Evolutionary conservation across 1,140 invertebrate species (phyloP).

Genomic region (Drosophila micromelanica): DNA sequence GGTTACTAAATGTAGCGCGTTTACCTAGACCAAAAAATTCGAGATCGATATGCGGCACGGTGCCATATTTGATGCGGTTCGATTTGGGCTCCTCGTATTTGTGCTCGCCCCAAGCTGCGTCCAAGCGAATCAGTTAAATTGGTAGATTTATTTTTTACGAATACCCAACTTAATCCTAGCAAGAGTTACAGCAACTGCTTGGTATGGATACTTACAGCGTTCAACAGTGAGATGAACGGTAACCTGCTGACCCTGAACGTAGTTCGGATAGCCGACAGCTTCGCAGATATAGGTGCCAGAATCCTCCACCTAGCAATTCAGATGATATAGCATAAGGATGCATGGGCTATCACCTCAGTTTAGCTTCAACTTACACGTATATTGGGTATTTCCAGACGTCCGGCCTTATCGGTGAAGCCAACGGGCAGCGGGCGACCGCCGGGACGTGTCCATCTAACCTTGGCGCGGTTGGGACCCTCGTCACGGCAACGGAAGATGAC

Average conservation of each 20-base stretch:
- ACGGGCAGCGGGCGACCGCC: slow-evolving; percentile 89
- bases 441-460: slow-evolving; percentile 90
- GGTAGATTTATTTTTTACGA: not conserved
- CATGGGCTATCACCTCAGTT: not conserved
- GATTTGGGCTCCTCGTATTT: slow-evolving; percentile 73
- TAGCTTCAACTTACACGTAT: slow-evolving; percentile 87
- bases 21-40: slow-evolving; percentile 84
- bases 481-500: slow-evolving; percentile 96
- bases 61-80: slow-evolving; percentile 79
- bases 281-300: slow-evolving; percentile 93
- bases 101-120: slow-evolving; percentile 84
- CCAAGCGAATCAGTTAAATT: slow-evolving; percentile 34
- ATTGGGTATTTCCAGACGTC: slow-evolving; percentile 93
- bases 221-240: slow-evolving; percentile 89
- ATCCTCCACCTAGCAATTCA: slow-evolving; percentile 86
- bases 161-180: not conserved
- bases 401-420: slow-evolving; percentile 89
- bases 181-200: not conserved
- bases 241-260: slow-evolving; percentile 85
- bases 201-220: slow-evolving; percentile 87
- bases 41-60: slow-evolving; percentile 80
- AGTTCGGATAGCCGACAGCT: slow-evolving; percentile 87
- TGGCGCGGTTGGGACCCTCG: slow-evolving; percentile 90
- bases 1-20: not conserved
- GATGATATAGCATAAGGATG: not conserved